Evolutionary conservation across 2,797 vertebrate species (phyloP).

Genomic region (Phoeniculus purpureus): DNA sequence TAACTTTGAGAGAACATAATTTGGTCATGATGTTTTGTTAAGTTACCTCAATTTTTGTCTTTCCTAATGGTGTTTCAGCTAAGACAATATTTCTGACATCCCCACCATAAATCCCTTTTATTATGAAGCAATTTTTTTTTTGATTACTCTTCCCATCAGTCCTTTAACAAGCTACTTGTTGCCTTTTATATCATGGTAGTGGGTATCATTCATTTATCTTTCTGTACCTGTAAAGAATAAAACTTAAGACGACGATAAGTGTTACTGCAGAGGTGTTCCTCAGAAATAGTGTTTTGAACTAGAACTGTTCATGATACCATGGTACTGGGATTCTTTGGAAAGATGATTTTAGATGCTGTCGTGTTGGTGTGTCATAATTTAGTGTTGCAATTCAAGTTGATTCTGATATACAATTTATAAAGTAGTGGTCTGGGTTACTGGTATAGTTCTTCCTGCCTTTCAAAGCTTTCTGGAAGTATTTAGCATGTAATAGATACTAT

Average conservation of each 20-base stretch:
- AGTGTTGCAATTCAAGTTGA: not conserved
- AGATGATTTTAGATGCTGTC: not conserved
- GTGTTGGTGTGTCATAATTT: not conserved
- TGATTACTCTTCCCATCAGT: not conserved
- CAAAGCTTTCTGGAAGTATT: not conserved
- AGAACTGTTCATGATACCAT: not conserved
- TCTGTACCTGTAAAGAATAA: not conserved
- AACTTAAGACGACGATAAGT: not conserved
- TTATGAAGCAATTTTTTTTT: not conserved
- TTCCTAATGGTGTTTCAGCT: not conserved
- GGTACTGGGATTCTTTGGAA: not conserved
- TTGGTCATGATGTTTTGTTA: not conserved
- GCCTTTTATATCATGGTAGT: not conserved
- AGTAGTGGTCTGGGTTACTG: not conserved
- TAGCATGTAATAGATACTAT: not conserved
- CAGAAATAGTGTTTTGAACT: not conserved
- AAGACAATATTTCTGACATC: not conserved
- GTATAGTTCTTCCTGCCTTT: not conserved
- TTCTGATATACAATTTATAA: not conserved
- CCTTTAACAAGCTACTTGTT: not conserved
- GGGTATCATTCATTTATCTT: not conserved
- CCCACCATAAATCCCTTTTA: not conserved
- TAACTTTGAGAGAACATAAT: not conserved
- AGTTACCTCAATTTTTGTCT: not conserved
- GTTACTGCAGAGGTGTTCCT: not conserved